Base-by-base conservation (phyloP, 2,797 vertebrate species). In the Limosa lapponica region DNA sequence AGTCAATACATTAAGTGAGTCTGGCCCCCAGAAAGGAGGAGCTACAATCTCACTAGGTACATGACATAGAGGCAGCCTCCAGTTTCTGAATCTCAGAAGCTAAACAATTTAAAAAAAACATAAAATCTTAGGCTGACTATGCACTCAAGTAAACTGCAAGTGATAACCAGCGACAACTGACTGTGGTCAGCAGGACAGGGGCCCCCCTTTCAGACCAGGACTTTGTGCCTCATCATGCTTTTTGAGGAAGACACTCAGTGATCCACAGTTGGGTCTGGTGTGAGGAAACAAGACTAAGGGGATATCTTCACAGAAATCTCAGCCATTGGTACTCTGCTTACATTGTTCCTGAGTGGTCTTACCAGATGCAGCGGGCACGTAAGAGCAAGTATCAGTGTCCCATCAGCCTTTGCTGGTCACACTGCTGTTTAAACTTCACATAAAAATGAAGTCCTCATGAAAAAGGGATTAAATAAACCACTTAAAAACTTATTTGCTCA, bases 141-240 rank as follows among this genome's bases (percentile, higher is more conserved):
- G 6, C 8, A 20, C 11, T 71, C 1, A 0, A 11, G 18, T 48
- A 48, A 85, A 28, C 10, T 52, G 2, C 18, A 57, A 36, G 3
- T 36, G 57, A 49, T 19, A 78, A 39, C 27, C 7, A 77, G 18
- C 0, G 2, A 39, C 7, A n/a, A 4, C 14, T 28, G n/a, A 11
- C 34, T 49, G 13, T 3, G 3, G 13, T 30, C 62, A 49, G 28
- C 32, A 67, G 67, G 13, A 39, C 5, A 5, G 22, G 13, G 6
- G 8, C 30, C 4, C 4, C 8, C 8, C 30, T 66, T 81, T 55
- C n/a, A 46, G 46, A 24, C 6, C 27, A 23, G 7, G 14, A 16
- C n/a, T 80, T 83, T 72, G 18, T 25, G 20, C 8, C 41, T 71
- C 32, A 24, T 18, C 4, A 1, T 28, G 10, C 1, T 34, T 41